phyloP scores from a whole-genome alignment of 1,140 invertebrate genomes.

The Drosophila funebris region DNA sequence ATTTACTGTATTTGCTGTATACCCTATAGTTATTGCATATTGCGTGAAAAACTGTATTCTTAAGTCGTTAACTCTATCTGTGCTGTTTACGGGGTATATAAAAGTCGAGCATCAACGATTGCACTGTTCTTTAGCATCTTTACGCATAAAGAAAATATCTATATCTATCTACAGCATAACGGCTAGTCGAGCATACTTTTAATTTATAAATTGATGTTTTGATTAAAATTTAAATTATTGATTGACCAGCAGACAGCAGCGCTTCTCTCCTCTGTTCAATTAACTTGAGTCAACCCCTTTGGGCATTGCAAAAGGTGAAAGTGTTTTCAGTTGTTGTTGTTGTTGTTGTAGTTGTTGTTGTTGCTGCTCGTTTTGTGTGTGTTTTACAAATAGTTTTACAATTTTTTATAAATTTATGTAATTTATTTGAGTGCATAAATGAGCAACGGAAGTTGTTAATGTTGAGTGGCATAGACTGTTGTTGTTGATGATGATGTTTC shows the following conservation, averaged over 20 bases:
- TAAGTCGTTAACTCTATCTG: no score
- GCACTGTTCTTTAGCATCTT: neutral
- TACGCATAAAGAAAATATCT: neutral
- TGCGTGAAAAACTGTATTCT: no score
- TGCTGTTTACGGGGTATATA: no score
- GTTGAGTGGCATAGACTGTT: conserved; percentile 30
- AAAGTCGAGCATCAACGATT: neutral
- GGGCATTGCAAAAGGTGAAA: conserved; percentile 55
- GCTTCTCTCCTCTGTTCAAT: conserved; percentile 9
- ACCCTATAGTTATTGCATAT: neutral
- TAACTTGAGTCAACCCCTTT: neutral
- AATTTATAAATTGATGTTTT: neutral
- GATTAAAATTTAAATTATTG: conserved; percentile 55
- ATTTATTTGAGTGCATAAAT: conserved; percentile 48
- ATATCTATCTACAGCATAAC: neutral
- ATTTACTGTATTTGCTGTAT: neutral
- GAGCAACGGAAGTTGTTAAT: conserved; percentile 69
- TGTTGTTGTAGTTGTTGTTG: conserved; percentile 7
- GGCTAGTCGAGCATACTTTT: neutral
- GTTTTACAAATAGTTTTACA: conserved; percentile 51
- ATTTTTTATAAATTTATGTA: conserved; percentile 33
- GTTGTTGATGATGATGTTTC: conserved; percentile 9
- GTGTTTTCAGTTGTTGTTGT: conserved; percentile 41
- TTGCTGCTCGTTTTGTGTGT: conserved; percentile 20
- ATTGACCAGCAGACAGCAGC: conserved; percentile 41